phyloP scores from a whole-genome alignment of 2,797 vertebrate genomes.

The Sciurus carolinensis region DNA sequence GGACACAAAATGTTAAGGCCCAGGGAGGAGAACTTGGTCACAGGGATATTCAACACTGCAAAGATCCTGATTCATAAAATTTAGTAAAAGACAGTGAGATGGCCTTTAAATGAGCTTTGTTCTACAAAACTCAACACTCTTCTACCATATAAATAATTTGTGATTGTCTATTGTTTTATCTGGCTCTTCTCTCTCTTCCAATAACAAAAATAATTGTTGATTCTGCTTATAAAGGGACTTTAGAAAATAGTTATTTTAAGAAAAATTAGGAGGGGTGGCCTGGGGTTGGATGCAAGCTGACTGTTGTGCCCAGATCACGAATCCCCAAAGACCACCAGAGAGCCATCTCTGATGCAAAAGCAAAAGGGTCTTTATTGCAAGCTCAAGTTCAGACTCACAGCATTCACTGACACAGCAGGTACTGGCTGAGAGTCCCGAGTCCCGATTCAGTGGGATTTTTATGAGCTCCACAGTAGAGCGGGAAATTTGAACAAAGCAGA shows the following conservation, averaged over 20 bases:
- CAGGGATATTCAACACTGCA: too few species aligned
- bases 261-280: slow-evolving; percentile 69
- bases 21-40: fast-evolving
- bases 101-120: not conserved
- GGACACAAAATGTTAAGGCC: fast-evolving
- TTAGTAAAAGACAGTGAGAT: not conserved
- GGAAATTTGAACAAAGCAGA: too few species aligned
- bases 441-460: too few species aligned
- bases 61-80: not conserved
- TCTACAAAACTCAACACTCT: slow-evolving; percentile 37
- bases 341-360: too few species aligned
- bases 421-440: too few species aligned
- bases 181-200: slow-evolving; percentile 19
- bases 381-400: too few species aligned
- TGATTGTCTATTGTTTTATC: slow-evolving; percentile 32
- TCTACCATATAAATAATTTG: not conserved
- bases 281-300: not conserved
- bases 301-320: too few species aligned
- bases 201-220: slow-evolving; percentile 61
- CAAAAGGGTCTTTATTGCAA: too few species aligned
- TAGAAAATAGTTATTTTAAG: slow-evolving; percentile 72
- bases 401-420: too few species aligned
- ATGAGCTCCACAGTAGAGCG: too few species aligned
- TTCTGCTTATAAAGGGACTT: slow-evolving; percentile 57
- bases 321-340: too few species aligned